These are phyloP conservation scores for Somateria mollissima DNA, from an alignment of 2,797 vertebrate genomes.

Conservation along the genomic window DNA sequence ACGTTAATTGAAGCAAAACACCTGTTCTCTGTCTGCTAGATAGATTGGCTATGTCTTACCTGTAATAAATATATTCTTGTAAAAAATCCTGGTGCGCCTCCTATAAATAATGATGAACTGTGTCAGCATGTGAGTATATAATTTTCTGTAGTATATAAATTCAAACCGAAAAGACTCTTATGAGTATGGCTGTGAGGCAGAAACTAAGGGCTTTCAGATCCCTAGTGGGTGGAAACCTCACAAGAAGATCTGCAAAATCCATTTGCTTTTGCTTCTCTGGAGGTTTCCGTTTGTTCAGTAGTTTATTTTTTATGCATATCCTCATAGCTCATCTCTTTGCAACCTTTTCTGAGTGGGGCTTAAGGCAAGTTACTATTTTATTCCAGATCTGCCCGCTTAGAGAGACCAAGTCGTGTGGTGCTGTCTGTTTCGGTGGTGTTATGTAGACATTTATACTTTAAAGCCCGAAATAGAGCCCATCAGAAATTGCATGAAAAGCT, in stretches of 20 bases:
- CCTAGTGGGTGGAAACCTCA: constrained; percentile 40
- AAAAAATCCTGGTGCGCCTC: constrained; percentile 1
- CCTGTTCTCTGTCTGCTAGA: constrained; percentile 73
- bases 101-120: constrained; percentile 77
- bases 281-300: constrained; percentile 11
- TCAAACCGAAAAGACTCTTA: constrained; percentile 59
- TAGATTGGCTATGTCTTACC: constrained; percentile 64
- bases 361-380: not conserved
- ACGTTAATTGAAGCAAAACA: constrained; percentile 74
- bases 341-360: not conserved
- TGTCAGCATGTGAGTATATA: constrained; percentile 63
- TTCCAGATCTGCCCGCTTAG: not conserved
- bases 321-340: not conserved
- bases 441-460: not conserved
- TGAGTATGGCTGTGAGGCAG: constrained; percentile 18
- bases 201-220: not conserved
- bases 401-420: not conserved
- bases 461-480: not conserved
- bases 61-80: constrained; percentile 74
- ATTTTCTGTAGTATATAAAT: constrained; percentile 78
- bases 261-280: constrained; percentile 22
- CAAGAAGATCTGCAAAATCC: constrained; percentile 54
- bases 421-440: not conserved
- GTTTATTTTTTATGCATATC: constrained; percentile 17
- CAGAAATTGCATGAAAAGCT: not conserved